Evolutionary conservation across 2,888 invertebrate species (phyloP).

Genomic region (Octonoba sinensis): DNA sequence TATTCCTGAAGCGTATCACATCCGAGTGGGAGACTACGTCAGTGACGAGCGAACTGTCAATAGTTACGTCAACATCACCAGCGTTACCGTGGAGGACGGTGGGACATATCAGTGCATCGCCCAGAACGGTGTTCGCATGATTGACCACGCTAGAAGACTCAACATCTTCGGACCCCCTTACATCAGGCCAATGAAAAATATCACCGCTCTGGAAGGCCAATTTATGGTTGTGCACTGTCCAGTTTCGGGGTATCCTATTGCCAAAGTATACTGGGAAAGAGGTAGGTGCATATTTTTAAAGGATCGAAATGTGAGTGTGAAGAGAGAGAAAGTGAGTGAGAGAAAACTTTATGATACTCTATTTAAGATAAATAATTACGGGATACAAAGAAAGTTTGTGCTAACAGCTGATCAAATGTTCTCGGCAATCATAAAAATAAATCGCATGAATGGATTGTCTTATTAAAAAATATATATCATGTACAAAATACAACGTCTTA

Average conservation of each 20-base stretch:
- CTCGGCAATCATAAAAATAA: too few relatives aligned
- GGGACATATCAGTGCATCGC: conserved; percentile 71
- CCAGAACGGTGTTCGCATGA: conserved; percentile 69
- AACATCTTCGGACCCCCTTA: conserved; percentile 73
- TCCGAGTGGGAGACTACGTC: conserved; percentile 68
- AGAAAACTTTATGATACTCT: neutral
- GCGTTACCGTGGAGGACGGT: conserved; percentile 70
- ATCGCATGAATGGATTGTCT: too few relatives aligned
- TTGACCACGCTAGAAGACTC: conserved; percentile 68
- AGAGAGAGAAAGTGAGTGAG: conserved; percentile 29
- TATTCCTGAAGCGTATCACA: conserved; percentile 67
- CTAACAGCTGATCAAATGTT: too few relatives aligned
- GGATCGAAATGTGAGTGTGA: neutral
- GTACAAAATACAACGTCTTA: too few relatives aligned
- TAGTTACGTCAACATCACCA: conserved; percentile 71
- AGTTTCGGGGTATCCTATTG: conserved; percentile 88
- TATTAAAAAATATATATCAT: too few relatives aligned
- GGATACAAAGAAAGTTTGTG: too few relatives aligned
- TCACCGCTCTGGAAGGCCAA: conserved; percentile 84
- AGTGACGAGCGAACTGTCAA: conserved; percentile 70
- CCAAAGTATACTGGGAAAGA: conserved; percentile 85
- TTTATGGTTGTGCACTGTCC: conserved; percentile 84
- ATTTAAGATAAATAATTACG: too few relatives aligned
- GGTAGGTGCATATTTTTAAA: conserved; percentile 71
- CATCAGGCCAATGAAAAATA: conserved; percentile 73